phyloP scores from a whole-genome alignment of 2,888 invertebrate species.

The Tipula lateralis region DNA sequence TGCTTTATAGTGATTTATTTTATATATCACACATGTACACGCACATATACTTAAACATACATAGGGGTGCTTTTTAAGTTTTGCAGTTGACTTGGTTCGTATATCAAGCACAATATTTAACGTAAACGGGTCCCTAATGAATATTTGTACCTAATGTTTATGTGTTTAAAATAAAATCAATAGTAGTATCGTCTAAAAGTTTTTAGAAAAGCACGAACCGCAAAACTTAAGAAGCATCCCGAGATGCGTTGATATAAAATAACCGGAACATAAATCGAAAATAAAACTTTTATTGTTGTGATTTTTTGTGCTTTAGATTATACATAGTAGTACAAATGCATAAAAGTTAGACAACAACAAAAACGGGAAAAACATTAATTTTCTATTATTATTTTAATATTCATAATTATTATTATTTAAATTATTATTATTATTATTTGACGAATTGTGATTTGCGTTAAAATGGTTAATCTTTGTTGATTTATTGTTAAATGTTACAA shows the following conservation, averaged over 20 bases:
- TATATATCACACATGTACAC: not conserved
- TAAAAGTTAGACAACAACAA: not conserved
- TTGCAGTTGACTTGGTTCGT: no score
- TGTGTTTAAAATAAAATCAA: no score
- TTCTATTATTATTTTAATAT: not conserved
- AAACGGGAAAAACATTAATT: not conserved
- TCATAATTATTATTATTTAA: not conserved
- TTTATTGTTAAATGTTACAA: not conserved
- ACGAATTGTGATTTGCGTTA: not conserved
- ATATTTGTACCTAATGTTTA: no score
- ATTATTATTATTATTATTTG: not conserved
- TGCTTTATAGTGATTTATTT: constrained; percentile 5
- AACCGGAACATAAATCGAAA: not conserved
- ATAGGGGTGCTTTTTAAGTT: no score
- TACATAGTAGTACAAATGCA: not conserved
- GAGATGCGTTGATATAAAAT: not conserved
- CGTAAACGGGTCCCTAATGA: no score
- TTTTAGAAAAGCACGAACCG: no score
- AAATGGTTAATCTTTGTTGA: not conserved
- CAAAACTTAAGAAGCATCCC: no score
- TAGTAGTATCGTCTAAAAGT: no score
- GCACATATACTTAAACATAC: not conserved
- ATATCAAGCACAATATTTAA: no score
- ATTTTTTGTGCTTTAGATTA: not conserved
- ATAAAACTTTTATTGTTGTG: not conserved